phyloP scores from a whole-genome alignment of 2,113 vertebrate genomes.

The Ellobius talpinus region DNA sequence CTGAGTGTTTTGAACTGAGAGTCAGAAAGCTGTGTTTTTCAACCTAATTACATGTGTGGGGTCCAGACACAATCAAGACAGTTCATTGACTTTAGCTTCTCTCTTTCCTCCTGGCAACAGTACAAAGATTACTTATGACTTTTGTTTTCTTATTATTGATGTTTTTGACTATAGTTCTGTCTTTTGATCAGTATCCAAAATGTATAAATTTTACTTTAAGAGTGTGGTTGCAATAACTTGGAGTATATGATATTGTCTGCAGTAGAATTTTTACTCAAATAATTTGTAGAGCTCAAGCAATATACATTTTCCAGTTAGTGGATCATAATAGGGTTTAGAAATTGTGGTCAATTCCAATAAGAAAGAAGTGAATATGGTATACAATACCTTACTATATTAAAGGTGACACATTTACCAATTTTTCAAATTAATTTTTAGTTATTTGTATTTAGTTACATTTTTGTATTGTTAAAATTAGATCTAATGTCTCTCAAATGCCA shows the following conservation, averaged over 20 bases:
- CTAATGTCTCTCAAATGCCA: background rate
- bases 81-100: background rate
- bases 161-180: background rate
- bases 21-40: conserved; percentile 21
- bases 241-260: background rate
- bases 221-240: background rate
- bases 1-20: background rate
- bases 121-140: conserved; percentile 33
- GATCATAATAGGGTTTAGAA: background rate
- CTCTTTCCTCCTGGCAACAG: background rate
- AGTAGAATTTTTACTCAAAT: conserved; percentile 50
- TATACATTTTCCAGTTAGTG: background rate
- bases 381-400: background rate
- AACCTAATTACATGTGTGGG: background rate
- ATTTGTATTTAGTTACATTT: background rate
- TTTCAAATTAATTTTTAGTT: conserved; percentile 46
- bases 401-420: background rate
- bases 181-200: conserved; percentile 32
- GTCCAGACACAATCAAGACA: background rate
- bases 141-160: conserved; percentile 40
- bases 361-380: conserved; percentile 21
- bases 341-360: conserved; percentile 53
- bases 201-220: conserved; percentile 27
- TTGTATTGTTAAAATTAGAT: background rate
- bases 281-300: background rate